Conservation (phyloP, 2,113 vertebrate genomes). For the Micronisus gabar region DNA sequence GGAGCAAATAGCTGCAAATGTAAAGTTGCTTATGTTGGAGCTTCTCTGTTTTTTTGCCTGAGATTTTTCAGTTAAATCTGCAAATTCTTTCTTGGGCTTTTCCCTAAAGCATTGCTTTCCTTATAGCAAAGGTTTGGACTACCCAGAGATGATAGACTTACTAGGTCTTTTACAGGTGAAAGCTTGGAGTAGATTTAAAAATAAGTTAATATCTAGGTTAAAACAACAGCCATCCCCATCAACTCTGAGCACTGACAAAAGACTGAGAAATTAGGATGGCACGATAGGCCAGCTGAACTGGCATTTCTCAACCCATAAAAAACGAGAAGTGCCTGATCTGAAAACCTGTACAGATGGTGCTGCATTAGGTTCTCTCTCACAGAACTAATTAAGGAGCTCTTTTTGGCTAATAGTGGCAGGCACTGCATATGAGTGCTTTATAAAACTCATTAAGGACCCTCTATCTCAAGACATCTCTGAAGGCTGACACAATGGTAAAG, state of each 20-base stretch:
- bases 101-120: neutral
- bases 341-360: neutral
- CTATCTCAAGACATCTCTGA: neutral
- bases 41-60: neutral
- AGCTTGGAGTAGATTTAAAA: neutral
- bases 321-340: neutral
- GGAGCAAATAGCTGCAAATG: neutral
- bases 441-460: neutral
- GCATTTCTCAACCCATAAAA: constrained; percentile 7
- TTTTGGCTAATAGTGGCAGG: neutral
- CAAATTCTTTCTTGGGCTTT: neutral
- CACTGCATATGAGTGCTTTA: neutral
- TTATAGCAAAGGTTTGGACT: neutral
- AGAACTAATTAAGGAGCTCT: constrained; percentile 10
- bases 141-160: neutral
- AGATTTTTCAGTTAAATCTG: neutral
- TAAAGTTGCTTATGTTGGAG: neutral
- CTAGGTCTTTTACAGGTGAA: neutral
- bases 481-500: neutral
- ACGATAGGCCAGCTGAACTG: neutral
- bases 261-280: constrained; percentile 1
- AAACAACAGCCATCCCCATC: neutral
- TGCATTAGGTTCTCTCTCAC: neutral
- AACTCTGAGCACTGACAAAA: neutral
- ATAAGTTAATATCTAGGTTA: neutral